Conservation (phyloP, 2,888 invertebrate genomes). For the Ornithoptera alexandrae region DNA sequence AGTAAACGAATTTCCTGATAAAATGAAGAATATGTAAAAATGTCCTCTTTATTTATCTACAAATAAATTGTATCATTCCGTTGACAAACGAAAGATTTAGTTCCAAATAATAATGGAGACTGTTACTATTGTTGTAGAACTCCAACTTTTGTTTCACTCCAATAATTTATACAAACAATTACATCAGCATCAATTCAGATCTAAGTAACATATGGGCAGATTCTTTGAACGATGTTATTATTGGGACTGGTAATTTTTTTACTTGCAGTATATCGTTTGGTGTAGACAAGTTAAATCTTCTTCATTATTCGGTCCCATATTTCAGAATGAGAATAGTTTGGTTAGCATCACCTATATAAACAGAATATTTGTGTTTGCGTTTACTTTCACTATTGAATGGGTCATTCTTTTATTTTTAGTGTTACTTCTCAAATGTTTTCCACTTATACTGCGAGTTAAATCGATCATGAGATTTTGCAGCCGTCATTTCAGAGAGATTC, state of each 20-base stretch:
- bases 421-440: slow-evolving; percentile 51
- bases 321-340: slow-evolving; percentile 58
- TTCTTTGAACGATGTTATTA: slow-evolving; percentile 58
- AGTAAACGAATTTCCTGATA: slow-evolving; percentile 50
- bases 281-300: slow-evolving; percentile 48
- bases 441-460: slow-evolving; percentile 48
- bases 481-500: slow-evolving; percentile 49
- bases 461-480: slow-evolving; percentile 47
- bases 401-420: slow-evolving; percentile 49
- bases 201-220: slow-evolving; percentile 60
- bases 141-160: slow-evolving; percentile 46
- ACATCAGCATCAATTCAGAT: slow-evolving; percentile 58
- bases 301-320: slow-evolving; percentile 60
- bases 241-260: slow-evolving; percentile 57
- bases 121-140: slow-evolving; percentile 50
- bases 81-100: slow-evolving; percentile 52
- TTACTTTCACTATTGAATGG: slow-evolving; percentile 59
- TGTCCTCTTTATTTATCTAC: slow-evolving; percentile 65
- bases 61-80: slow-evolving; percentile 53
- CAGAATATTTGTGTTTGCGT: slow-evolving; percentile 57
- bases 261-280: slow-evolving; percentile 58
- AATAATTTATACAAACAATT: slow-evolving; percentile 52
- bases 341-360: slow-evolving; percentile 56
- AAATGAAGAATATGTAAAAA: slow-evolving; percentile 58
- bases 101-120: slow-evolving; percentile 56